These are phyloP conservation scores for Sebastes melanostomus DNA, from an alignment of 2,797 vertebrate species.

Conservation along the genomic window DNA sequence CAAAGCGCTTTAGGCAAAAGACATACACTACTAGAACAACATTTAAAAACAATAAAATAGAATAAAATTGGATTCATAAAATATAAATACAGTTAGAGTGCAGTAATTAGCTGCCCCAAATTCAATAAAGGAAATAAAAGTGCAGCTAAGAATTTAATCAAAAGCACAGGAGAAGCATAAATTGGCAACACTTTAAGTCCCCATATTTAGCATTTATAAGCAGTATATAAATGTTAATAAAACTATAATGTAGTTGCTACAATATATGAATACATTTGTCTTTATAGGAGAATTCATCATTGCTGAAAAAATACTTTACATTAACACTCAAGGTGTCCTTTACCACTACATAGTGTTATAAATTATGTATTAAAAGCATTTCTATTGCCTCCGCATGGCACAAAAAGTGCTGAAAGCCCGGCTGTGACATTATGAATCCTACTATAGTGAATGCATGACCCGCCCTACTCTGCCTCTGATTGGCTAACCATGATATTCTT, in stretches of 20 bases:
- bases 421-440: no score
- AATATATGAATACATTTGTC: neutral
- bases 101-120: neutral
- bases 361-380: neutral
- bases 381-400: no score
- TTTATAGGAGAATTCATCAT: neutral
- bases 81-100: neutral
- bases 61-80: neutral
- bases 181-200: neutral
- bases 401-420: no score
- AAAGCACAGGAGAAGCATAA: rapidly evolving
- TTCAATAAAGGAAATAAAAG: neutral
- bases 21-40: neutral
- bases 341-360: neutral
- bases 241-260: neutral
- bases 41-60: neutral
- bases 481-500: no score
- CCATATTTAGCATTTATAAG: neutral
- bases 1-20: neutral
- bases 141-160: neutral
- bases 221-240: neutral
- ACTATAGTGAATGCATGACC: no score
- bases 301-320: neutral
- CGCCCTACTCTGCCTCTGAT: no score
- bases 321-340: neutral